Evolutionary conservation across 30 jellyfish, hydroid and myxozoan species (phyloP).

Genomic region (Catostylus mosaicus): DNA sequence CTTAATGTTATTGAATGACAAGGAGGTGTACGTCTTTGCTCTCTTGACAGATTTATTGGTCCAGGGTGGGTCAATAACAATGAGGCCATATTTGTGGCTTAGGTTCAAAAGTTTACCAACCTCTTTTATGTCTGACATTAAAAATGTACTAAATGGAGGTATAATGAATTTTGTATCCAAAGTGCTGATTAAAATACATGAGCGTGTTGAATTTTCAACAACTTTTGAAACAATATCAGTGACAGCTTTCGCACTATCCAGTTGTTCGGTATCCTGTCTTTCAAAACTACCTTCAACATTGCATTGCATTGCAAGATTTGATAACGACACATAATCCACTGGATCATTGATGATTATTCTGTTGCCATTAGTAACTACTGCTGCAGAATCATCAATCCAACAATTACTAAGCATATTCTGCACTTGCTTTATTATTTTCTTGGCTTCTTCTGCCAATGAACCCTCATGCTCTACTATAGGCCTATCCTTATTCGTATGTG

Average conservation of each 20-base stretch:
- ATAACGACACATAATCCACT: conserved; percentile 17
- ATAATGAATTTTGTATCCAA: conserved; percentile 22
- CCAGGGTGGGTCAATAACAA: conserved; percentile 98
- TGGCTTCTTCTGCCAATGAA: neutral
- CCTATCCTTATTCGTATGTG: neutral
- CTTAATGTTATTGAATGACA: conserved; percentile 58
- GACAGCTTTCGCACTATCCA: neutral
- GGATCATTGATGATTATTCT: neutral
- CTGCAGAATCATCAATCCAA: neutral
- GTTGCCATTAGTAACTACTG: neutral
- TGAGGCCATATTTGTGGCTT: conserved; percentile 73
- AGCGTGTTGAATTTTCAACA: neutral
- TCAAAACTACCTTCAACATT: neutral
- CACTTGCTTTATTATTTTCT: neutral
- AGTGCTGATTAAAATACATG: conserved; percentile 17
- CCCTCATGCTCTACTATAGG: neutral
- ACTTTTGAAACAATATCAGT: conserved; percentile 5
- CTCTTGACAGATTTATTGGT: conserved; percentile 94
- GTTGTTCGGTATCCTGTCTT: neutral
- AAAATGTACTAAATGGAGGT: conserved; percentile 25
- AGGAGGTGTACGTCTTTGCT: conserved; percentile 52
- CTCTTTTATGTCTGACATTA: conserved; percentile 49
- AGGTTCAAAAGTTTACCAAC: neutral
- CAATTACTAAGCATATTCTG: neutral
- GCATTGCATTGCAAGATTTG: neutral